Conservation (phyloP, 2,888 invertebrate genomes). For the Cerceris ruficornis region DNA sequence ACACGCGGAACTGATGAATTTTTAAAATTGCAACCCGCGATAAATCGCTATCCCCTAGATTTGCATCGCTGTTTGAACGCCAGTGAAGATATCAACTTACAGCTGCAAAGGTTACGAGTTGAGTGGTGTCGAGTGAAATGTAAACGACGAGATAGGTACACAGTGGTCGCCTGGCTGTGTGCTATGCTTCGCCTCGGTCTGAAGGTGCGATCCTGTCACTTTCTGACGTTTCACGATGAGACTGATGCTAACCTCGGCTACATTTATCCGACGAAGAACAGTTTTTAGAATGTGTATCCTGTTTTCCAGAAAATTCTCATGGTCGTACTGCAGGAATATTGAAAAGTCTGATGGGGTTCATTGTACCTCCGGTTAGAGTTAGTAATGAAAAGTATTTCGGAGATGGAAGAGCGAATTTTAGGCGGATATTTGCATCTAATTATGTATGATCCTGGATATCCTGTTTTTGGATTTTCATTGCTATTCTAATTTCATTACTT, state of each 20-base stretch:
- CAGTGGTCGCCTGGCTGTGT: conserved; percentile 28
- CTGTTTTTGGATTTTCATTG: too few species aligned
- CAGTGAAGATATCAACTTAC: conserved; percentile 36
- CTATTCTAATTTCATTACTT: too few species aligned
- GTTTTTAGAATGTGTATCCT: not conserved
- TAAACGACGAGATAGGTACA: conserved; percentile 45
- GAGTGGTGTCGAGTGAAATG: conserved; percentile 60
- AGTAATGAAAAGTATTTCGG: too few species aligned
- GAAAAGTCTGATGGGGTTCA: too few species aligned
- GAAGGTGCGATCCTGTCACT: conserved; percentile 35
- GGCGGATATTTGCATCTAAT: too few species aligned
- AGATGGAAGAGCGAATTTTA: too few species aligned
- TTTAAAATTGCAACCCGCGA: conserved; percentile 40
- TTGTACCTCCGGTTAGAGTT: too few species aligned
- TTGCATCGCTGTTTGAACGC: conserved; percentile 32
- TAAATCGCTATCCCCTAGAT: conserved; percentile 24
- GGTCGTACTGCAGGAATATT: too few species aligned
- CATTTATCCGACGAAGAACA: not conserved
- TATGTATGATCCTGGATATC: too few species aligned
- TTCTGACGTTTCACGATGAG: conserved; percentile 6
- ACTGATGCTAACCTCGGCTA: not conserved
- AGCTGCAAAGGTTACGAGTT: conserved; percentile 47
- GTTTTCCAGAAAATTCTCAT: too few species aligned
- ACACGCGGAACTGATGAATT: conserved; percentile 20
- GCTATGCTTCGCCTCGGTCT: conserved; percentile 24